Evolutionary conservation across 2,113 vertebrate genomes (phyloP).

Genomic region (Calyptommatus sinebrachiatus): DNA sequence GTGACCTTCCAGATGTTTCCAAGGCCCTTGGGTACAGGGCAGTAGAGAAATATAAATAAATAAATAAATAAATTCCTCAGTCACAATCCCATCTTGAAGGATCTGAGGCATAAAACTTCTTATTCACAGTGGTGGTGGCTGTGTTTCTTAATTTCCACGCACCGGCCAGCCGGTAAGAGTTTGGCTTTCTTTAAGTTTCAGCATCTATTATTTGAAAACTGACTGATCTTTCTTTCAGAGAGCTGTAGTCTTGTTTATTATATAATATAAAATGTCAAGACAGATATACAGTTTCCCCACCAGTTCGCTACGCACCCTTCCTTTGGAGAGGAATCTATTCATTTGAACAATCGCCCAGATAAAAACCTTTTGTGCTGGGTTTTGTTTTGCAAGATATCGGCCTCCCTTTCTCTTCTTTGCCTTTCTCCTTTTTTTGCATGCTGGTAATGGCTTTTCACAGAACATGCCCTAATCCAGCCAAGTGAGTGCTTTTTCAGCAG

Average conservation of each 20-base stretch:
- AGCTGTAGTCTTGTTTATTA: conserved; percentile 47
- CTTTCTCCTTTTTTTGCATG: conserved; percentile 47
- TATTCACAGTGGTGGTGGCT: neutral
- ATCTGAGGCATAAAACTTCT: neutral
- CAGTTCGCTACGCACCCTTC: neutral
- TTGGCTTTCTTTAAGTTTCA: neutral
- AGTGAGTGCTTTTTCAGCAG: conserved; percentile 51
- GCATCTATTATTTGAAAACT: neutral
- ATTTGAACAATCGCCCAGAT: conserved; percentile 53
- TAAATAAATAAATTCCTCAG: too few relatives aligned
- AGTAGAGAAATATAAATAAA: too few relatives aligned
- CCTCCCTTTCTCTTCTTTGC: neutral
- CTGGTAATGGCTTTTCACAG: conserved; percentile 64
- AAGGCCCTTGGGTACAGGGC: too few relatives aligned
- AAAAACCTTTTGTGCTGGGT: conserved; percentile 51
- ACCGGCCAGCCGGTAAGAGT: too few relatives aligned
- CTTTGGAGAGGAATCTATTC: conserved; percentile 57
- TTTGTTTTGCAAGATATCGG: conserved; percentile 28
- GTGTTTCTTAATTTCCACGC: neutral
- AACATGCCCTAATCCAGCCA: conserved; percentile 58
- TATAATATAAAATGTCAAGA: conserved; percentile 59
- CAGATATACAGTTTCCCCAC: conserved; percentile 46
- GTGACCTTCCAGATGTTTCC: too few relatives aligned
- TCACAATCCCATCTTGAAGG: neutral
- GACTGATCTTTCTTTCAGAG: conserved; percentile 38